Evolutionary conservation across 2,113 vertebrate genomes (phyloP).

Genomic region (Petaurus breviceps): DNA sequence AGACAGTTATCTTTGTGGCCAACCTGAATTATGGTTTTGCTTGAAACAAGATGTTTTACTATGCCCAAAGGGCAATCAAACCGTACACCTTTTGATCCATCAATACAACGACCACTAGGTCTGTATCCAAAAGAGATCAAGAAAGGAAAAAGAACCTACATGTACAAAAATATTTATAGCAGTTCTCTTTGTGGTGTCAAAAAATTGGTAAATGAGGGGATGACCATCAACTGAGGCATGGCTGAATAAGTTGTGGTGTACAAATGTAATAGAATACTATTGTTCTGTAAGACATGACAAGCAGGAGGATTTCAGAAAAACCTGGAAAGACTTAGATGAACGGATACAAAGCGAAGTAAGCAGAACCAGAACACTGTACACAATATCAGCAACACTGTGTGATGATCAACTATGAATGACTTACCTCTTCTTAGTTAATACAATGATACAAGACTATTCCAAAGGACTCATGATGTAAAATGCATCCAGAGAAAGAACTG

Average conservation of each 20-base stretch:
- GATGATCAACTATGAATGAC: no score
- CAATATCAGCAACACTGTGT: no score
- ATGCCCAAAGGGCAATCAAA: background rate
- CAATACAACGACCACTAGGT: background rate
- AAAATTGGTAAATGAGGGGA: background rate
- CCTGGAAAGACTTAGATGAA: no score
- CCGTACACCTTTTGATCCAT: background rate
- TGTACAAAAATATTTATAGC: background rate
- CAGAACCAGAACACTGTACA: no score
- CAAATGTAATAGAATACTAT: no score
- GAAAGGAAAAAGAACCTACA: background rate
- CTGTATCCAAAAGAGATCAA: background rate
- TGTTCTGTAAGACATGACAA: no score
- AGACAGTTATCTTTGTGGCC: background rate
- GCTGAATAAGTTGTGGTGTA: background rate
- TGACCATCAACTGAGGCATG: background rate
- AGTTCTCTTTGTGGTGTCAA: background rate
- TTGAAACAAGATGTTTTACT: background rate
- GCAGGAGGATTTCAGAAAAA: no score
- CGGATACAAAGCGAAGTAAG: no score
- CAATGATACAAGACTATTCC: no score
- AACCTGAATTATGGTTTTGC: background rate
- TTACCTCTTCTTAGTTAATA: no score
- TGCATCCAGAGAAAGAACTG: background rate
- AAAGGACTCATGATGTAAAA: no score